Base-by-base conservation (phyloP, 1,140 invertebrate species). In the Saccostrea echinata region DNA sequence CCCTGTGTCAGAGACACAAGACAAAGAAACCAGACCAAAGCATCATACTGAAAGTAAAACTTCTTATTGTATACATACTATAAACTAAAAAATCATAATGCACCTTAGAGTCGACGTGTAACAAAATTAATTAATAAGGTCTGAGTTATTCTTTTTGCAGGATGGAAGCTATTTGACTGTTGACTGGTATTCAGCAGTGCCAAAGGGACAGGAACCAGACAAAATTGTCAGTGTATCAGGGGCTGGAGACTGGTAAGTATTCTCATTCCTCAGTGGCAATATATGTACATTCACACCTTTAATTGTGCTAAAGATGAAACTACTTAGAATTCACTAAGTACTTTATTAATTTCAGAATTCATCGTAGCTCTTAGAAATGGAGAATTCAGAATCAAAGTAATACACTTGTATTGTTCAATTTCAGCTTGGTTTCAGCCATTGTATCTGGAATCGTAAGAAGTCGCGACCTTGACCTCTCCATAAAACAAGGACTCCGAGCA, bases 151-250 rank as follows among this genome's bases (percentile, higher is more conserved):
- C 43, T 86, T 11, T 88, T 71, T 84, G 16, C n/a, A 89, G 89
- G 82, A 61, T 18, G 57, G 84, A 18, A 88, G 88, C 57, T 82
- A 68, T 13, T 61, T 91, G n/a, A 71, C 83, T 16, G 84, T 91
- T 21, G 86, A 88, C 16, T 86, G 88, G 64, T 92, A 91, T 30
- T 90, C 91, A 0, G 88, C 88, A 24, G 53, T 83, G 13, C 64
- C 53, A 27, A 71, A 61, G 30, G 61, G 80, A 2, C 35, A 84
- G 13, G 52, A 53, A n/a, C n/a, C 84, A 13, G 35, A 33, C 3
- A 24, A 87, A 6, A 89, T 95, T 53, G 94, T 95, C 8, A 96
- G 95, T 91, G 96, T 96, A 27, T 96, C 96, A 84, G 96, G 96
- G 11, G 96, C 95, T 51, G 95, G 95, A 57, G 95, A 96, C 88